Percentiles rank a stretch among this genome's conserved stretches.
phyloP scores from a whole-genome alignment of 64 coral and sea anemone species.

The Stylophora pistillata region DNA sequence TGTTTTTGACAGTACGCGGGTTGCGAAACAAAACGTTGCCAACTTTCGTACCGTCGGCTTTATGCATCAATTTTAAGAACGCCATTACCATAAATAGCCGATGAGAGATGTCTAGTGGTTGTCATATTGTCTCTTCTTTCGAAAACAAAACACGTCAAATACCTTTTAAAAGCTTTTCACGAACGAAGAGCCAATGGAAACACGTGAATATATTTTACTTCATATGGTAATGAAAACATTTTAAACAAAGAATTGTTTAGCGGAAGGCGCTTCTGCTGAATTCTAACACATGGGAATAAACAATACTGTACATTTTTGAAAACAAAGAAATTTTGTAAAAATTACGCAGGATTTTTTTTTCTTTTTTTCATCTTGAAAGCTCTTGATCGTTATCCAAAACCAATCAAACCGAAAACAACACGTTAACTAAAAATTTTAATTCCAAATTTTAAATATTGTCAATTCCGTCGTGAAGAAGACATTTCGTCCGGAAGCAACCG shows the following conservation, averaged over 20 bases:
- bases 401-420: not conserved
- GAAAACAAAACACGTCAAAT: not conserved
- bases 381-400: not conserved
- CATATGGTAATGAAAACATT: not conserved
- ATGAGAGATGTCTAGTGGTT: conserved; percentile 5
- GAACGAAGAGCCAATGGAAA: conserved; percentile 1
- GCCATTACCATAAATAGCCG: conserved; percentile 2
- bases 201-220: not conserved
- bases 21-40: not conserved
- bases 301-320: not conserved
- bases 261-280: not conserved
- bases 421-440: not conserved
- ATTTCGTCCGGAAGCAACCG: not conserved
- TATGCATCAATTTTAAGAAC: conserved; percentile 43
- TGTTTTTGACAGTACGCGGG: not conserved
- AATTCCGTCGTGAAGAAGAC: not conserved
- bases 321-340: not conserved
- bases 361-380: not conserved
- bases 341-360: not conserved
- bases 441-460: not conserved
- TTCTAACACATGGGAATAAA: not conserved
- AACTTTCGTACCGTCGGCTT: not conserved
- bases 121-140: not conserved
- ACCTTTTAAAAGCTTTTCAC: not conserved
- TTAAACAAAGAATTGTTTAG: conserved; percentile 6